Base-by-base conservation (phyloP, 2,113 vertebrate genomes). In the Ceyx cyanopectus region DNA sequence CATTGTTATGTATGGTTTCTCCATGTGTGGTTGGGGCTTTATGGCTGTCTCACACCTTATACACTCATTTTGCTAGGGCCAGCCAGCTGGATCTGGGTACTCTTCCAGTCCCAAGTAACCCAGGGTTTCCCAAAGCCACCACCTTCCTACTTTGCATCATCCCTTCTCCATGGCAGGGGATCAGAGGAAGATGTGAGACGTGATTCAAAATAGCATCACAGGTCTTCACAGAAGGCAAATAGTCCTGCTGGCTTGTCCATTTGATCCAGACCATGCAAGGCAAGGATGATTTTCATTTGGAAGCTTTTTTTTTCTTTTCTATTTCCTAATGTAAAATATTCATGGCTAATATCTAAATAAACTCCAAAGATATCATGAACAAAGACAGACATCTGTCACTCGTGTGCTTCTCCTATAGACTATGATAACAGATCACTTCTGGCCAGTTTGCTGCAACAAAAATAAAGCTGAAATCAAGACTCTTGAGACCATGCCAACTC, bases 381-480 rank as follows among this genome's bases (percentile, higher is more conserved):
- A 94, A 92, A 96, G 69, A 92, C 95, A 97, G 96, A 89, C 75
- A 96, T 79, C 90, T 90, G 89, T 41, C 93, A 80, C 37, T 89
- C 51, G 18, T 43, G 86, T 23, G 34, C 92, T 68, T 95, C 96
- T 91, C 88, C 43, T 90, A 80, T 61, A 70, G 85, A 87, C 88
- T 72, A 70, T 21, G 53, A 89, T 89, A 96, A 95, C 79, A 95
- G 85, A 82, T 94, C 72, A 79, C 89, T 96, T 94, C 63, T 96
- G 89, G 73, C 77, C 87, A 90, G 84, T 95, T 96, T 97, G 97
- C 70, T 86, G 57, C 87, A 96, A 94, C 61, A 81, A 96, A 97
- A 97, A 95, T 90, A 97, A 94, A 97, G 76, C 81, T 53, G 45
- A 70, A 91, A 91, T 5, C 51, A 50, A 94, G 70, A 9, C 78